Conservation (phyloP, 2,797 vertebrate species). For the Phylloscopus collybita region DNA sequence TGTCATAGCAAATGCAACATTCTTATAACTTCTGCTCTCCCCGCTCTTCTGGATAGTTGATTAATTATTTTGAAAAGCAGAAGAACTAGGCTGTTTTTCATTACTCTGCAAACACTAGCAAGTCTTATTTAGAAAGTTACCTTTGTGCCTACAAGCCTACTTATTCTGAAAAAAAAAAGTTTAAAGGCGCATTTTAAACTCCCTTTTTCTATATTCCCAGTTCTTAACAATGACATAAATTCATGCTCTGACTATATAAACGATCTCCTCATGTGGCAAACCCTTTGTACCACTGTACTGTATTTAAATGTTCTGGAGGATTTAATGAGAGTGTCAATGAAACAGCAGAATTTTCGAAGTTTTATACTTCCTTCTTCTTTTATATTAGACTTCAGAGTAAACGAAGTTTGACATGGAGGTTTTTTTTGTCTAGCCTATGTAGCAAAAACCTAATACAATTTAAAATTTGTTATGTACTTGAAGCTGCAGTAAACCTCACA, state of each 20-base stretch:
- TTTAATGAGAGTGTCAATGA: not conserved
- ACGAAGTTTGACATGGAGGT: not conserved
- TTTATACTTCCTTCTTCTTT: not conserved
- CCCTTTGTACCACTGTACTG: not conserved
- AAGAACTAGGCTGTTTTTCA: not conserved
- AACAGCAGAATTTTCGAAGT: not conserved
- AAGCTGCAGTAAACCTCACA: constrained; percentile 66
- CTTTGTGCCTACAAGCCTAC: not conserved
- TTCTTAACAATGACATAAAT: not conserved
- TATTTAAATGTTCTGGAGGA: not conserved
- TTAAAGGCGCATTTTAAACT: not conserved
- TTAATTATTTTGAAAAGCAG: not conserved
- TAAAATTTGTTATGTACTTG: constrained; percentile 65
- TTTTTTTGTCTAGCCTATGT: constrained; percentile 61
- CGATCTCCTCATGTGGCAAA: not conserved
- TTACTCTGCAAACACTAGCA: not conserved
- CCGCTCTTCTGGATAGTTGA: not conserved
- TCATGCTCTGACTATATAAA: not conserved
- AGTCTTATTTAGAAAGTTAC: not conserved
- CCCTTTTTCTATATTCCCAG: not conserved
- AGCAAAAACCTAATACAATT: constrained; percentile 63
- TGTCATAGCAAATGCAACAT: not conserved
- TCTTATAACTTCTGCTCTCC: not conserved
- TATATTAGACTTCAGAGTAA: not conserved
- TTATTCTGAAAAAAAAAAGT: not conserved